Base-by-base conservation (phyloP, 2,113 vertebrate species). In the Malurus elegans region DNA sequence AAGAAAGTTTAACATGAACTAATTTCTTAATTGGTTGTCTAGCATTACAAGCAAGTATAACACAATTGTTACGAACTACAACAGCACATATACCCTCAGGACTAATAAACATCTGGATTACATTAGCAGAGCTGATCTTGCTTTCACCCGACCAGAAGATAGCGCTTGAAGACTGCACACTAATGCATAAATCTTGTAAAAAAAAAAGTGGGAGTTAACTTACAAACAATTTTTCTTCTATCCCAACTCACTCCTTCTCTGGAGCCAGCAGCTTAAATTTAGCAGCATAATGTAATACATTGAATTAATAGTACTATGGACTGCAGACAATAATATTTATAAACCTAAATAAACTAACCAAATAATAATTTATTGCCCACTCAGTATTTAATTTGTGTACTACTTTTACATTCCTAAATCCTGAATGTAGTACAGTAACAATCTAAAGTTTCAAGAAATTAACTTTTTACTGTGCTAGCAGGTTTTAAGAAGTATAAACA, bases 131-230 rank as follows among this genome's bases (percentile, higher is more conserved):
- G 62, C 42, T 44, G 36, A 82, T 79, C 45, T 79, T 66, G 53
- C 82, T 58, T 56, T 20, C 57, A 47, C 71, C 66, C 48, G 53
- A 74, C 98, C 99, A 98, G 98, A 95, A 99, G 98, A 97, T 98
- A 98, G 98, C 97, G 94, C 97, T 96, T 96, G 86, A 94, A 93
- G 96, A 97, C 98, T 88, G 81, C 79, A 62, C 45, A 87, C n/a
- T 26, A 70, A 69, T 0, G 3, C 61, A 45, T 31, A 53, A 58
- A 71, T 66, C 75, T 76, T n/a, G 57, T 8, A 74, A 79, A 76
- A 78, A 87, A 75, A 70, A 87, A 75, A 70, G 31, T 13, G 57
- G 58, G 67, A 70, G 78, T 71, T 78, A 65, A 79, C 58, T 61
- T 66, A 61, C 69, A 91, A 84, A 81, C 66, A 50, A 11, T 10